Percentiles rank a stretch among this genome's conserved stretches.
Conservation (phyloP, 2,113 vertebrate genomes). For the Psammodynastes pulverulentus region DNA sequence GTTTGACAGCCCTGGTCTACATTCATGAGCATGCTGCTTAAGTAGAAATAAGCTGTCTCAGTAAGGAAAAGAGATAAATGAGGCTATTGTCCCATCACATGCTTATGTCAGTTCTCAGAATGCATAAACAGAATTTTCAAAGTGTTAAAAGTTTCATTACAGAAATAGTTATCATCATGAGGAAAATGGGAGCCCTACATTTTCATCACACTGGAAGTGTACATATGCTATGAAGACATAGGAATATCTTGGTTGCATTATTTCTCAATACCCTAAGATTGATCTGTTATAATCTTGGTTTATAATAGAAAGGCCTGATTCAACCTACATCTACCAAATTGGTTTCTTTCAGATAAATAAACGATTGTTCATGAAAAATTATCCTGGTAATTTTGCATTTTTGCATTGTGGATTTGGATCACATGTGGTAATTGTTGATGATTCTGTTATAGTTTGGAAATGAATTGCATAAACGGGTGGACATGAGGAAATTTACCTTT, state of each 20-base stretch:
- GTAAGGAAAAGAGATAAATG: not conserved
- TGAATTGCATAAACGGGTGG: slow-evolving; percentile 1
- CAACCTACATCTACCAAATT: slow-evolving; percentile 17
- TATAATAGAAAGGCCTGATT: slow-evolving; percentile 9
- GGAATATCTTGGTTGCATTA: slow-evolving; percentile 28
- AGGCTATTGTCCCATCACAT: not conserved
- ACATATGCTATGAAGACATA: slow-evolving; percentile 3
- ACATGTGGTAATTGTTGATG: not conserved
- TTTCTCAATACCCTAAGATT: slow-evolving; percentile 12
- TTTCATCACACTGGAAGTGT: slow-evolving; percentile 14
- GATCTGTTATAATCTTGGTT: not conserved
- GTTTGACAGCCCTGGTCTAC: not conserved
- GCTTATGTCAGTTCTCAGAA: not conserved
- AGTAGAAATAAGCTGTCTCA: not conserved
- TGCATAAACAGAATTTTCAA: not conserved
- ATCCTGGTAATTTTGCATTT: slow-evolving; percentile 9
- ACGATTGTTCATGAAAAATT: not conserved
- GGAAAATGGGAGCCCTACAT: slow-evolving; percentile 3
- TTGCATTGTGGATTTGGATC: not conserved
- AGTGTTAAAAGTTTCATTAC: not conserved
- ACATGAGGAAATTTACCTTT: not conserved
- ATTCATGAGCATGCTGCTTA: not conserved
- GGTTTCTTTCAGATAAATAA: not conserved
- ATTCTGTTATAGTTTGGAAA: not conserved
- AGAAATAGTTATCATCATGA: not conserved